Conservation (phyloP, 2,113 vertebrate species). For the Zosterops hypoxanthus region DNA sequence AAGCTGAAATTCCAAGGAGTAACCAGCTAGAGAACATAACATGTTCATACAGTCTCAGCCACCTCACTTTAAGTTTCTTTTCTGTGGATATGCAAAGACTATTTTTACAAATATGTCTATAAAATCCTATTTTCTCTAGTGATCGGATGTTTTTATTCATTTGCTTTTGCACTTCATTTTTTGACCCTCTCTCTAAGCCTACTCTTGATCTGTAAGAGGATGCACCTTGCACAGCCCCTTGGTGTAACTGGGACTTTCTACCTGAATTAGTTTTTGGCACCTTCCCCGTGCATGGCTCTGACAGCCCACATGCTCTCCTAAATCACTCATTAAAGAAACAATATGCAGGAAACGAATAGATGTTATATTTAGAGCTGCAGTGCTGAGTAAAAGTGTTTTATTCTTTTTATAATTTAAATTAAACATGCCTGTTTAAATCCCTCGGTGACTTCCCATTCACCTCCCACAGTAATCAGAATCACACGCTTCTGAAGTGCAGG, state of each 20-base stretch:
- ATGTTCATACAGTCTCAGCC: background rate
- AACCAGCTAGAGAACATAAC: background rate
- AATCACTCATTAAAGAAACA: slow-evolving; percentile 58
- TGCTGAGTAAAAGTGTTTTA: slow-evolving; percentile 45
- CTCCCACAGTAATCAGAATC: slow-evolving; percentile 45
- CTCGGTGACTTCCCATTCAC: slow-evolving; percentile 49
- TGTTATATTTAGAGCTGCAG: slow-evolving; percentile 58
- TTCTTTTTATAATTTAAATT: slow-evolving; percentile 64
- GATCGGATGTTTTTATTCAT: background rate
- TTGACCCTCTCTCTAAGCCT: background rate
- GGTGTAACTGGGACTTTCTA: background rate
- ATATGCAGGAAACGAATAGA: slow-evolving; percentile 48
- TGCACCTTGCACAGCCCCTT: background rate
- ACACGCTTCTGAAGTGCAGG: slow-evolving; percentile 27
- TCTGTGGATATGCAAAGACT: background rate
- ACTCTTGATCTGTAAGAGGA: background rate
- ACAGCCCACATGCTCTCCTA: background rate
- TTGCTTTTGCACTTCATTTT: background rate
- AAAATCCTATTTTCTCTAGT: background rate
- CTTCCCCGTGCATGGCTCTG: background rate
- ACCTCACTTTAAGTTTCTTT: background rate
- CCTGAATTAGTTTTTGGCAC: slow-evolving; percentile 46
- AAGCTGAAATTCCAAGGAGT: background rate
- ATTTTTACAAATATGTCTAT: background rate
- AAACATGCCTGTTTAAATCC: slow-evolving; percentile 51